These are phyloP conservation scores for Oxyruncus cristatus DNA, from an alignment of 2,113 vertebrate genomes.

Conservation along the genomic window DNA sequence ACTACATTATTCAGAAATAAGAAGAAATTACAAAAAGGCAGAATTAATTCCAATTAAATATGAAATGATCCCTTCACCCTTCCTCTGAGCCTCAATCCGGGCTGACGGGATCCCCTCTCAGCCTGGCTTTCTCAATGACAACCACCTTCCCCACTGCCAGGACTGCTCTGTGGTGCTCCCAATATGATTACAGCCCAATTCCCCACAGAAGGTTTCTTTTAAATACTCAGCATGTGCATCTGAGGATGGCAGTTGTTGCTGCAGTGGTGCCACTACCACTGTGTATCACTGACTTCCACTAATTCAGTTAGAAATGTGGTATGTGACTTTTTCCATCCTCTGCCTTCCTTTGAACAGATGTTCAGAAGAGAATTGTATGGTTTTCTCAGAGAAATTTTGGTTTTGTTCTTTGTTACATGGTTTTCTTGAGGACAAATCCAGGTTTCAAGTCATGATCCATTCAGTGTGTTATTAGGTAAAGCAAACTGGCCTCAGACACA, in stretches of 20 bases:
- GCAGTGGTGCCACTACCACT: background rate
- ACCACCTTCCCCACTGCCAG: background rate
- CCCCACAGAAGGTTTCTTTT: no score
- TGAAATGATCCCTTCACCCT: background rate
- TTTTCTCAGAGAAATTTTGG: background rate
- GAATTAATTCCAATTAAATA: background rate
- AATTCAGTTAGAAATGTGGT: background rate
- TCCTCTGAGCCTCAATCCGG: background rate
- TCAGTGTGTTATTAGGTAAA: background rate
- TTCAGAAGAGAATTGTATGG: fast-evolving
- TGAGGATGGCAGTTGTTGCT: background rate
- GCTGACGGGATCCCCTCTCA: background rate
- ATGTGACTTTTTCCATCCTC: background rate
- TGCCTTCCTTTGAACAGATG: fast-evolving
- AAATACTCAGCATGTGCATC: fast-evolving
- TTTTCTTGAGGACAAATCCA: background rate
- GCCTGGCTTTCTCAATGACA: background rate
- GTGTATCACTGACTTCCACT: no score
- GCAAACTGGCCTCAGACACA: background rate
- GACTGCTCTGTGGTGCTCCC: background rate
- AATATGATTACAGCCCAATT: background rate
- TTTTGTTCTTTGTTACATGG: background rate
- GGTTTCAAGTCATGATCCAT: background rate
- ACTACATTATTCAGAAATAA: background rate
- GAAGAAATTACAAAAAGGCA: background rate